phyloP scores from a whole-genome alignment of 2,888 invertebrate genomes.

The Epicampocera succincta region DNA sequence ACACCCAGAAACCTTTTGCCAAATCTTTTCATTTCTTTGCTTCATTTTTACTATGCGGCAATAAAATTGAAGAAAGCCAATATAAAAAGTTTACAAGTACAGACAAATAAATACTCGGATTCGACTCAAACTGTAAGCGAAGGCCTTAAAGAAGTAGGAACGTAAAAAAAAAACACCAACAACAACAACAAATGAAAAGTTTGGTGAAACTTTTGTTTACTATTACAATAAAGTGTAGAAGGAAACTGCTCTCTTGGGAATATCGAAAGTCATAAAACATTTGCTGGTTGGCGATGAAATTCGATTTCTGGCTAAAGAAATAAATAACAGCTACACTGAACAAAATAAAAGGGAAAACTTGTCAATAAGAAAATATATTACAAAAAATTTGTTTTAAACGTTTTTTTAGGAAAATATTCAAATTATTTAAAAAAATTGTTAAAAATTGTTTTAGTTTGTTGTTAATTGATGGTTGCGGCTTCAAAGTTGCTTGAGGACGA shows the following conservation, averaged over 20 bases:
- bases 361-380: too few species aligned
- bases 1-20: background rate
- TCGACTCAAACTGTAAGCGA: background rate
- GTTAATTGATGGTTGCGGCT: too few species aligned
- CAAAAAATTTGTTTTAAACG: too few species aligned
- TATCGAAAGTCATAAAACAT: slow-evolving; percentile 43
- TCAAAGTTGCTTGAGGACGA: too few species aligned
- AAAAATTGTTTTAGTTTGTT: too few species aligned
- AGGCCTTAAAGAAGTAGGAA: background rate
- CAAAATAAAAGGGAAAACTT: too few species aligned
- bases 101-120: slow-evolving; percentile 25
- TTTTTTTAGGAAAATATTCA: too few species aligned
- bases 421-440: too few species aligned
- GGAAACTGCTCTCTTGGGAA: slow-evolving; percentile 44
- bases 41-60: background rate
- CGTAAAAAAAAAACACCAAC: background rate
- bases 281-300: slow-evolving; percentile 11
- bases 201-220: slow-evolving; percentile 46
- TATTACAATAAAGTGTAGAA: slow-evolving; percentile 44
- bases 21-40: slow-evolving; percentile 17
- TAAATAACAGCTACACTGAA: too few species aligned
- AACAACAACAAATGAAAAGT: slow-evolving; percentile 23
- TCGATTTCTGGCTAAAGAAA: background rate
- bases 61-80: slow-evolving; percentile 2
- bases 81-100: slow-evolving; percentile 6